phyloP scores from a whole-genome alignment of 2,797 vertebrate genomes.

The Spheniscus humboldti region DNA sequence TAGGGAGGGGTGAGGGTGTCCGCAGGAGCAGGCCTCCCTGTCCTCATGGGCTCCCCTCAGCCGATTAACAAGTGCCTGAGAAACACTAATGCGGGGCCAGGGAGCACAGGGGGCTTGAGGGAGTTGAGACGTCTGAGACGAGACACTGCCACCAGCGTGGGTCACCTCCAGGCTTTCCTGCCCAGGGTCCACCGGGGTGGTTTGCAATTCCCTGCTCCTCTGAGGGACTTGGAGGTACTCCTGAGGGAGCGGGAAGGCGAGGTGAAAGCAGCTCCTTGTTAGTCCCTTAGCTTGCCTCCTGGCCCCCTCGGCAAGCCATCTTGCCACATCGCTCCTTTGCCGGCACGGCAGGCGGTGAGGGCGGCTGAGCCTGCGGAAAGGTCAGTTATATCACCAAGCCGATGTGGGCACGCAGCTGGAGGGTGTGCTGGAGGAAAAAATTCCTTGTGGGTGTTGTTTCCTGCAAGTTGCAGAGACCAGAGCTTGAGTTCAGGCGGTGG shows the following conservation, averaged over 20 bases:
- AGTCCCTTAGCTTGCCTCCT: not conserved
- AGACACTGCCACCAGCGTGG: not conserved
- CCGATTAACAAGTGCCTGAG: not conserved
- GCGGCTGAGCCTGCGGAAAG: not conserved
- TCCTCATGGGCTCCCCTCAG: not conserved
- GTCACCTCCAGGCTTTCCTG: not conserved
- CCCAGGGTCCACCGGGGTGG: not conserved
- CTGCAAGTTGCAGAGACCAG: not conserved
- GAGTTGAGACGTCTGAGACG: not conserved
- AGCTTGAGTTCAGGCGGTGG: not conserved
- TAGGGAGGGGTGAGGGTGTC: not conserved
- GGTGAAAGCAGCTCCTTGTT: not conserved
- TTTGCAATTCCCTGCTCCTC: not conserved
- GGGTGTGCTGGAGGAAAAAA: not conserved
- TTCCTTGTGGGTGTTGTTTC: not conserved
- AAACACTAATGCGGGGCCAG: not conserved
- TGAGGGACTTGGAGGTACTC: not conserved
- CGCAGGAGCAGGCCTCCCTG: not conserved
- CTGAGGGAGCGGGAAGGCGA: not conserved
- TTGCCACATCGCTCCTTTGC: accelerated
- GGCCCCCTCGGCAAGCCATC: accelerated
- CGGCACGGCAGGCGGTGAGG: not conserved
- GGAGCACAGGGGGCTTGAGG: accelerated
- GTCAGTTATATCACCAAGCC: not conserved
- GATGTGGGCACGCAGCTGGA: not conserved